These are phyloP conservation scores for Caretta caretta DNA, from an alignment of 2,113 vertebrate species.

Conservation along the genomic window DNA sequence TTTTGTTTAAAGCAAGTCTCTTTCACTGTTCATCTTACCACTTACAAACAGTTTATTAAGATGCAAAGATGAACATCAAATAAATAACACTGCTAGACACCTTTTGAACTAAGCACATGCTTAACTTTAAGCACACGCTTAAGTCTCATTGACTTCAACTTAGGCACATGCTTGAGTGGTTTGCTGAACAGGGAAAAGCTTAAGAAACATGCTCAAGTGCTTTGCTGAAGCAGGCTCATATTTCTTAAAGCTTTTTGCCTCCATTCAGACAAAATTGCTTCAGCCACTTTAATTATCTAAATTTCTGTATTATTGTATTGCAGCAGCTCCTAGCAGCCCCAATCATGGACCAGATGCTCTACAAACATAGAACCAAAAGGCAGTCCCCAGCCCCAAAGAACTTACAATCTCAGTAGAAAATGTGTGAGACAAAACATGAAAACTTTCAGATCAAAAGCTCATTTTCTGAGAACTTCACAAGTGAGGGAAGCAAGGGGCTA, in stretches of 20 bases:
- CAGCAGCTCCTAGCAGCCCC: neutral
- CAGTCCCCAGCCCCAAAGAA: neutral
- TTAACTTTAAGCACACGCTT: neutral
- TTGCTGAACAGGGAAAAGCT: neutral
- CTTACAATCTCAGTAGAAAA: neutral
- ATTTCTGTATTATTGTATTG: neutral
- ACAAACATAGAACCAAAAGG: neutral
- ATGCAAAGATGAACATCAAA: neutral
- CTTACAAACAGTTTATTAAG: neutral
- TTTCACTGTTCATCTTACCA: neutral
- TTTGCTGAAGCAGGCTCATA: neutral
- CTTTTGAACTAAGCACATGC: neutral
- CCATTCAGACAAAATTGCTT: neutral
- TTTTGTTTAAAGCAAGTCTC: neutral
- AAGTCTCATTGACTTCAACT: neutral
- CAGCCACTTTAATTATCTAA: neutral
- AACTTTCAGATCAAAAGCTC: neutral
- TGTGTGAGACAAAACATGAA: neutral
- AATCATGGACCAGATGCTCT: neutral
- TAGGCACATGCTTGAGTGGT: neutral
- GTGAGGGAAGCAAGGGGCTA: neutral
- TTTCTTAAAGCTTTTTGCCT: neutral
- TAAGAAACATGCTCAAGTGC: neutral
- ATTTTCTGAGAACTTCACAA: neutral
- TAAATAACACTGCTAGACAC: neutral